Percentiles rank a stretch among this genome's conserved stretches.
Evolutionary conservation across 2,888 invertebrate genomes (phyloP).

Genomic region (Empis stercorea): DNA sequence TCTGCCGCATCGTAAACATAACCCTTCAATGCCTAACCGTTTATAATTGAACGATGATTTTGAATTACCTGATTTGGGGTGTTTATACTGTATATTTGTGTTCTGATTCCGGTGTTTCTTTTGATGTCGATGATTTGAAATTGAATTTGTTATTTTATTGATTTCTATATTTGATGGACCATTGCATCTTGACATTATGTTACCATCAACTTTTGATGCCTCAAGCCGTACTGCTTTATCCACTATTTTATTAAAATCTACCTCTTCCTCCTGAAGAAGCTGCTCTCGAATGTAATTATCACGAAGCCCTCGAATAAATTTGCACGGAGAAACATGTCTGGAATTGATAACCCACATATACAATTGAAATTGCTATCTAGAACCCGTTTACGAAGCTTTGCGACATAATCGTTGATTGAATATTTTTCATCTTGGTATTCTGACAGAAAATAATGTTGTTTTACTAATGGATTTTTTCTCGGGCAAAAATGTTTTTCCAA

Average conservation of each 20-base stretch:
- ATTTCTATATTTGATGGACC: background rate
- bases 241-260: slow-evolving; percentile 6
- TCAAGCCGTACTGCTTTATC: slow-evolving; percentile 1
- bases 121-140: too few relatives aligned
- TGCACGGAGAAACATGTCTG: slow-evolving; percentile 8
- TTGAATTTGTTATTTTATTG: too few relatives aligned
- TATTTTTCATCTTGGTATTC: slow-evolving; percentile 6
- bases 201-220: slow-evolving; percentile 9
- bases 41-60: slow-evolving; percentile 4
- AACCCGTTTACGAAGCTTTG: slow-evolving; percentile 1
- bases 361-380: slow-evolving; percentile 1
- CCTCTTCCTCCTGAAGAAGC: slow-evolving; percentile 5
- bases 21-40: slow-evolving; percentile 1
- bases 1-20: slow-evolving; percentile 6
- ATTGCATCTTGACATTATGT: slow-evolving; percentile 1
- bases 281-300: slow-evolving; percentile 8
- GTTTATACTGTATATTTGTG: too few relatives aligned
- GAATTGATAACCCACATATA: slow-evolving; percentile 6
- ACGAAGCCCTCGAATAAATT: slow-evolving; percentile 10
- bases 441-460: slow-evolving; percentile 7
- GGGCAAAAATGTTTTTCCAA: slow-evolving; percentile 9
- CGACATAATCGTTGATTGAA: slow-evolving; percentile 4
- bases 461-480: slow-evolving; percentile 5
- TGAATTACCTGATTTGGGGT: background rate
- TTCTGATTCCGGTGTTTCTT: too few relatives aligned